These are phyloP conservation scores for Regulus satrapa DNA, from an alignment of 2,113 vertebrate species.

Conservation along the genomic window DNA sequence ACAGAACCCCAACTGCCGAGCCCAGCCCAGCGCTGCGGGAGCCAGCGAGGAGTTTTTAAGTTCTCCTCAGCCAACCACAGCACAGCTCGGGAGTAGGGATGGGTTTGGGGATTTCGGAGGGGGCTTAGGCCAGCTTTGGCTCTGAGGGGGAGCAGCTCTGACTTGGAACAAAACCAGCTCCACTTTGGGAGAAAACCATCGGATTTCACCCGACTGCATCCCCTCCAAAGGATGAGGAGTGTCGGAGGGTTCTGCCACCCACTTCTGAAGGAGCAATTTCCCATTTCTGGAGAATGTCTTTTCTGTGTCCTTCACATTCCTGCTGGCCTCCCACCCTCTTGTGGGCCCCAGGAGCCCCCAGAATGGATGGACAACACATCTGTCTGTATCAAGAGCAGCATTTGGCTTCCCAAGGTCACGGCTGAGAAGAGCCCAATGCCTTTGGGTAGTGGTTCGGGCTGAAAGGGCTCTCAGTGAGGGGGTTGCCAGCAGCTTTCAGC, in stretches of 20 bases:
- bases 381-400: rapidly evolving
- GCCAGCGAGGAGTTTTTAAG: not conserved
- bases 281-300: not conserved
- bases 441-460: not conserved
- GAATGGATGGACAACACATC: not conserved
- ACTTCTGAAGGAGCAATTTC: not conserved
- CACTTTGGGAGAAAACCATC: not conserved
- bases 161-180: not conserved
- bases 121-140: not conserved
- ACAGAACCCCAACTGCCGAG: not conserved
- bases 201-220: not conserved
- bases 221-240: not conserved
- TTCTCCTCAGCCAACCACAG: not conserved
- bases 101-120: not conserved
- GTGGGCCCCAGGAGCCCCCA: not conserved
- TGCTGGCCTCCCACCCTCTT: not conserved
- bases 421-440: not conserved
- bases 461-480: not conserved
- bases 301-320: not conserved
- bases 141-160: not conserved
- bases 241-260: not conserved
- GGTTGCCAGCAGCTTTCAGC: not conserved
- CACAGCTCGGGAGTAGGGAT: rapidly evolving
- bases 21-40: not conserved
- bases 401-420: not conserved